phyloP scores from a whole-genome alignment of 2,113 vertebrate species.

The Aix galericulata region DNA sequence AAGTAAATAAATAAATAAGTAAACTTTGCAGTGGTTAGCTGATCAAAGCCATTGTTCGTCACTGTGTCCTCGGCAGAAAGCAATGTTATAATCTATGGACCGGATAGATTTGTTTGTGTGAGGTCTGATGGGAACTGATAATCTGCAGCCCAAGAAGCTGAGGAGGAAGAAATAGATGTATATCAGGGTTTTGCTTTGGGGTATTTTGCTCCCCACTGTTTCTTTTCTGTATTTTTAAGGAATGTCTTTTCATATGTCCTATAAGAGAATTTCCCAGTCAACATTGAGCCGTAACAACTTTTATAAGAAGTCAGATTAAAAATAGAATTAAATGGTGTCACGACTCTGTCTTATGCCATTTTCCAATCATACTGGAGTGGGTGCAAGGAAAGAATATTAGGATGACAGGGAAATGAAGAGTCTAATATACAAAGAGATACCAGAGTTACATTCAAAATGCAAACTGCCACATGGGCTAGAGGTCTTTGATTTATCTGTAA shows the following conservation, averaged over 20 bases:
- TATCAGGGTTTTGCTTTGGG: background rate
- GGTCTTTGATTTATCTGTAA: background rate
- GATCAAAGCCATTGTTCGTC: constrained; percentile 59
- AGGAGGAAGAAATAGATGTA: background rate
- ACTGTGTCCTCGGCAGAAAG: constrained; percentile 4
- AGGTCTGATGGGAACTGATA: constrained; percentile 24
- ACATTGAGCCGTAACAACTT: background rate
- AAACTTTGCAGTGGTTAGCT: constrained; percentile 10
- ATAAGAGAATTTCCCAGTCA: background rate
- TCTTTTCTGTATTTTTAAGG: background rate
- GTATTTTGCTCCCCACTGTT: background rate
- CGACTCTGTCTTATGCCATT: background rate
- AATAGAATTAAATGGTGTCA: background rate
- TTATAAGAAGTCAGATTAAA: background rate
- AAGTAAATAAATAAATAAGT: constrained; percentile 20
- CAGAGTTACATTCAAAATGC: background rate
- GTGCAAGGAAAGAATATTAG: background rate
- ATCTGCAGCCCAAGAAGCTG: background rate
- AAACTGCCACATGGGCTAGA: background rate
- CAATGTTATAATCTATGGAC: background rate
- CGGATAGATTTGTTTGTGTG: background rate
- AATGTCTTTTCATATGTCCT: background rate
- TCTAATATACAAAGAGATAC: too few species aligned
- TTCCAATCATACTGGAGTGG: background rate
- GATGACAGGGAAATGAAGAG: background rate